phyloP scores from a whole-genome alignment of 2,888 invertebrate species.

The Hartigia nigra region DNA sequence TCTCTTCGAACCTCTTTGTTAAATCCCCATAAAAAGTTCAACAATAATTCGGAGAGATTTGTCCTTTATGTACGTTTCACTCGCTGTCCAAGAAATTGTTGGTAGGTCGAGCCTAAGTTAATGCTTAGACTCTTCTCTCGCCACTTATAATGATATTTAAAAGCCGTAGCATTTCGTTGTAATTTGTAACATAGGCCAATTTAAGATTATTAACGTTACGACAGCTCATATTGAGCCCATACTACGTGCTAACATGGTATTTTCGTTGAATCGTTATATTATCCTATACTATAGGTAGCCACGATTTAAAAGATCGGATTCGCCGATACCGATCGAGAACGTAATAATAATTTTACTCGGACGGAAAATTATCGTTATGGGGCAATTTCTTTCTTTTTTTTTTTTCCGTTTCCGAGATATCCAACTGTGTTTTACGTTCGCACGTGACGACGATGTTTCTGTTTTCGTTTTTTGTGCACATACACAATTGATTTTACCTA shows the following conservation, averaged over 20 bases:
- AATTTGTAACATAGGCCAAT: constrained; percentile 47
- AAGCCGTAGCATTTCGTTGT: constrained; percentile 38
- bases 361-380: not conserved
- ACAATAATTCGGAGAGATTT: not conserved
- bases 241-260: constrained; percentile 54
- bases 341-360: not conserved
- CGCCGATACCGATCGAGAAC: not conserved
- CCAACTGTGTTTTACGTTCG: not conserved
- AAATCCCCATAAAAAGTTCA: not conserved
- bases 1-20: not conserved
- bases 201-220: constrained; percentile 52
- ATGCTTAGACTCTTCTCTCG: constrained; percentile 19
- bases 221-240: constrained; percentile 61
- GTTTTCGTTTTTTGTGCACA: constrained; percentile 15
- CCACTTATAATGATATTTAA: constrained; percentile 23
- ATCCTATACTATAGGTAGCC: constrained; percentile 27
- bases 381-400: not conserved
- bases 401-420: not conserved
- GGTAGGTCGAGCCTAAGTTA: constrained; percentile 15
- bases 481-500: constrained; percentile 16
- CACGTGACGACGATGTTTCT: constrained; percentile 7
- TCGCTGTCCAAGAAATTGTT: constrained; percentile 3
- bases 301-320: not conserved
- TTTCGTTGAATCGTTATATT: constrained; percentile 58
- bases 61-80: not conserved